Base-by-base conservation (phyloP, 1,140 invertebrate genomes). In the Stenopsyche tienmushanensis region DNA sequence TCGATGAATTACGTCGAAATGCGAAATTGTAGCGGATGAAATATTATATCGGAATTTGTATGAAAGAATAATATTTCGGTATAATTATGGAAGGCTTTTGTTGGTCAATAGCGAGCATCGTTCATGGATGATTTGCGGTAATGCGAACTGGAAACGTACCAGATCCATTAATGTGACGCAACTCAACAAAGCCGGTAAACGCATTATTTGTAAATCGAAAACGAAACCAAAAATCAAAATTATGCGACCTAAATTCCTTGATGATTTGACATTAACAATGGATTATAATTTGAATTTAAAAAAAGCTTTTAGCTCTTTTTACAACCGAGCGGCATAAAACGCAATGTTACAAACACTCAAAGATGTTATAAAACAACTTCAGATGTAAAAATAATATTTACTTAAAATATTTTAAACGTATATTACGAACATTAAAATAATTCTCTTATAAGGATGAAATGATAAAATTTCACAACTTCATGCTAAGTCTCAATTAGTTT, bases 61-160 rank as follows among this genome's bases (percentile, higher is more conserved):
- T n/a, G n/a, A n/a, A n/a, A n/a, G n/a, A n/a, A n/a, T n/a, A n/a
- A n/a, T n/a, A n/a, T n/a, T n/a, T n/a, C n/a, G n/a, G n/a, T n/a
- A n/a, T n/a, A n/a, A n/a, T n/a, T n/a, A 54, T 15, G 25, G 10
- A 24, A 29, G 7, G 15, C 13, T 29, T 34, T 15, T 34, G 39
- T 54, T 54, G 52, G 52, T 29, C 52, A 54, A 54, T 17, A 29
- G 52, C 52, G 15, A 64, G 44, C 23, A 54, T 15, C 53, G 62
- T 62, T n/a, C 58, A 47, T 24, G 58, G 58, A 62, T 65, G 64
- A 65, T 60, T 65, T 57, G 60, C 47, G n/a, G n/a, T n/a, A n/a
- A n/a, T 23, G 41, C 17, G 64, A 55, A 60, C 55, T 60, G 55
- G 57, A 59, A 45, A 47, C 10, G 21, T 3, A 18, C 52, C 29